Evolutionary conservation across 2,113 vertebrate genomes (phyloP).

Genomic region (Pandion haliaetus): DNA sequence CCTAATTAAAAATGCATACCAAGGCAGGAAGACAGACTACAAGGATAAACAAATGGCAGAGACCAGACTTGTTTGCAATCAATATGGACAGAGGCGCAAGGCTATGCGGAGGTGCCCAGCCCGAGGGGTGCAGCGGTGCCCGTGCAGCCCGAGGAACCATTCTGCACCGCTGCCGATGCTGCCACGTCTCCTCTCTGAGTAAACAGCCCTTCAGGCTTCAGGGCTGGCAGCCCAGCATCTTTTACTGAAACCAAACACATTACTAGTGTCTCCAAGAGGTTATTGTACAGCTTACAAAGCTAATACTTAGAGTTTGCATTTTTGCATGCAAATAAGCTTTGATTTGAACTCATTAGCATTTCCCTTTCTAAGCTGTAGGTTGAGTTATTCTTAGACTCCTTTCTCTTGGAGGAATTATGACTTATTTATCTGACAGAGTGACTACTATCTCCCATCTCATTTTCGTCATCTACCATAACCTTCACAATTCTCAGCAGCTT

Average conservation of each 20-base stretch:
- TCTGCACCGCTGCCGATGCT: fast-evolving
- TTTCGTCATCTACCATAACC: background rate
- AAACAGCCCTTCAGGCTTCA: background rate
- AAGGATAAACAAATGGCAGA: conserved; percentile 11
- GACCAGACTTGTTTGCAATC: background rate
- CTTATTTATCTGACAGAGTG: background rate
- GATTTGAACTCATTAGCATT: conserved; percentile 9
- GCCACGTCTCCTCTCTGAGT: fast-evolving
- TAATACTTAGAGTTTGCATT: background rate
- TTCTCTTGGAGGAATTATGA: background rate
- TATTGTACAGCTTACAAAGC: background rate
- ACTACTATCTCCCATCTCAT: background rate
- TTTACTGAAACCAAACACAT: background rate
- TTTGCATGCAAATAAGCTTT: conserved; percentile 32
- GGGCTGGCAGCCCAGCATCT: background rate
- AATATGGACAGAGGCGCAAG: background rate
- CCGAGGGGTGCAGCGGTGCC: fast-evolving
- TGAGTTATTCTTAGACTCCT: conserved; percentile 24
- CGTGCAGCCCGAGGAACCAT: background rate
- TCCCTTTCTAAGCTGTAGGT: background rate
- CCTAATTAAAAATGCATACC: conserved; percentile 27
- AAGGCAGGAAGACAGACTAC: background rate
- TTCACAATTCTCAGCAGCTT: background rate
- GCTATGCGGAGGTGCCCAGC: background rate
- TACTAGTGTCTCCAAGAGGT: background rate